Base-by-base conservation (phyloP, 2,888 invertebrate species). In the Lasioglossum villosulum region DNA sequence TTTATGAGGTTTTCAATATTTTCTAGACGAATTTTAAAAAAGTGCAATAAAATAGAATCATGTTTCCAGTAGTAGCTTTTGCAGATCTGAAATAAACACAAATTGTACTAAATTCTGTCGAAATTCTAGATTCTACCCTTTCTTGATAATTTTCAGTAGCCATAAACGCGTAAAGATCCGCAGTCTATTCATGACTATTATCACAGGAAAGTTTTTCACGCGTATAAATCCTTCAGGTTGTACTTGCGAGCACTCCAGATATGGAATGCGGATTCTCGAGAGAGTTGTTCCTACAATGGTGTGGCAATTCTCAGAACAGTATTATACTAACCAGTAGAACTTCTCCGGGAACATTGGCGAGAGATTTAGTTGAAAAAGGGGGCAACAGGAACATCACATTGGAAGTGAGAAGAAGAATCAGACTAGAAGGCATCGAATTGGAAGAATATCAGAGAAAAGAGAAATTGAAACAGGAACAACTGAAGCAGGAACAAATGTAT, bases 261-360 rank as follows among this genome's bases (percentile, higher is more conserved):
- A 96, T 99, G 96, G 99, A 99, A 95, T 97, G 97, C 89, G 99
- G 99, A 0, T 99, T 98, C 95, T 97, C 99, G 0, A 96, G 99
- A 79, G 99, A 99, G 93, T 96, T 99, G 39, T 99, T 99, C 95
- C 95, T 99, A 4, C 97, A 98, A 92, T 99, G 99, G 99, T 98
- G 99, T 79, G 96, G 97, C 0, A 98, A 98, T 95, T 96, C 98
- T 1, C 98, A 98, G 94, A 99, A 99, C 94, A 98, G 98, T 93
- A 98, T 99, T 88, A 98, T 99, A 86, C 96, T 99, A 79, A 99
- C 99, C 0, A 97, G 98, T 93, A 97, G 98, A 93, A 97, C 98
- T 0, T 97, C 97, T 0, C 98, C 98, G 0, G 98, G 98, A 16
- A 98, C 98, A 0, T 94, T 98, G 76, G 97, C 98, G 0, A 96